A percentile compares a stretch with the other conserved stretches of the same genome.
Evolutionary conservation across 2,888 invertebrate genomes (phyloP).

Genomic region (Microctonus aethiopoides): DNA sequence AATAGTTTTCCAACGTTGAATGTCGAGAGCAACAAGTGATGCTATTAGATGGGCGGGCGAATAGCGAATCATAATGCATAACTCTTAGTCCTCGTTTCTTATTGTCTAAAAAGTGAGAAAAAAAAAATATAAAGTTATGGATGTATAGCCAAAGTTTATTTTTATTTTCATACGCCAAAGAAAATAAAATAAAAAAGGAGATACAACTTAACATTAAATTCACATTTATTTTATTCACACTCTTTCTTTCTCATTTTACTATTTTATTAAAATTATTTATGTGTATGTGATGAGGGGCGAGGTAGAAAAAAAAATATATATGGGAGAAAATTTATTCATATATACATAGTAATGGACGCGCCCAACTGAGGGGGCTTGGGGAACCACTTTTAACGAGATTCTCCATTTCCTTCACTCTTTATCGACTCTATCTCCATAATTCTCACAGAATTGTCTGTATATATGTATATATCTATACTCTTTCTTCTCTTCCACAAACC

Average conservation of each 20-base stretch:
- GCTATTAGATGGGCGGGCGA: constrained; percentile 61
- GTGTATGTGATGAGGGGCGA: background rate
- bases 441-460: background rate
- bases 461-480: too few species aligned
- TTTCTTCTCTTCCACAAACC: background rate
- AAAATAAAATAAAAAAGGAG: too few species aligned
- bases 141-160: too few species aligned
- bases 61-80: constrained; percentile 65
- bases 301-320: too few species aligned
- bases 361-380: too few species aligned
- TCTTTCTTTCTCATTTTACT: background rate
- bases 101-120: too few species aligned
- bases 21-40: constrained; percentile 64
- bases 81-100: constrained; percentile 50
- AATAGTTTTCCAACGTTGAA: constrained; percentile 34
- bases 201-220: too few species aligned
- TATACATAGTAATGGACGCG: too few species aligned
- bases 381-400: constrained; percentile 47
- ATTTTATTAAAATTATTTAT: background rate
- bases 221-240: background rate
- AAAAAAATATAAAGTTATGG: too few species aligned
- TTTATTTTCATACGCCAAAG: too few species aligned
- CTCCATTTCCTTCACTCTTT: constrained; percentile 36
- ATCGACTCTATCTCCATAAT: background rate
- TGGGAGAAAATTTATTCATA: too few species aligned